These are phyloP conservation scores for Catostomus latipinnis DNA, from an alignment of 2,797 vertebrate genomes.

Conservation along the genomic window DNA sequence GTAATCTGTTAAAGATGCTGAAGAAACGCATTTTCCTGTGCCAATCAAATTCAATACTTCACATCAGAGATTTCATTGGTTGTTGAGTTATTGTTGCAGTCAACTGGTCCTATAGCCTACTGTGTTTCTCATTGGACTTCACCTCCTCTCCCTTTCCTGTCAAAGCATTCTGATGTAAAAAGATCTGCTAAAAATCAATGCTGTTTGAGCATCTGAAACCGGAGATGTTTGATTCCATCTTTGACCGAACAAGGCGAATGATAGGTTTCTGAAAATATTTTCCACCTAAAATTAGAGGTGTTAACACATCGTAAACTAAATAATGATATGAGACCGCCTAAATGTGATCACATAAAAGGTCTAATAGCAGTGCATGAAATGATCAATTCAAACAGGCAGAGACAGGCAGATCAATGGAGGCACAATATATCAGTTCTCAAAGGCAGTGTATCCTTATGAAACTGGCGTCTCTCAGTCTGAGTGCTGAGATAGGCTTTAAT, in stretches of 20 bases:
- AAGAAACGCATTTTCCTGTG: neutral
- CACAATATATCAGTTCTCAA: slow-evolving; percentile 58
- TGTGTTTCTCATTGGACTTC: neutral
- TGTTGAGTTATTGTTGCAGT: neutral
- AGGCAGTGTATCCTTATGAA: slow-evolving; percentile 65
- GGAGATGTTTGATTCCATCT: slow-evolving; percentile 11
- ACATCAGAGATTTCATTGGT: neutral
- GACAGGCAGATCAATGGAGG: slow-evolving; percentile 62
- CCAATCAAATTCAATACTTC: neutral
- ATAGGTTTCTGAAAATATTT: slow-evolving; percentile 1
- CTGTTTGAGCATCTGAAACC: slow-evolving; percentile 12
- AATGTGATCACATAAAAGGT: neutral
- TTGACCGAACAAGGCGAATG: neutral
- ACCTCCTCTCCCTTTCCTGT: neutral
- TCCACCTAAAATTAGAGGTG: neutral
- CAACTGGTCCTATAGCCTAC: slow-evolving; percentile 28
- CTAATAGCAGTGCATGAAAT: neutral
- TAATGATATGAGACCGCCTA: neutral
- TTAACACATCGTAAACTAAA: neutral
- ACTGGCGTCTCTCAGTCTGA: slow-evolving; percentile 91
- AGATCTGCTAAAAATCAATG: slow-evolving; percentile 29
- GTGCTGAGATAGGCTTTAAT: slow-evolving; percentile 80
- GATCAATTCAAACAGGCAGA: too few species aligned
- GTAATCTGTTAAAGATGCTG: neutral
- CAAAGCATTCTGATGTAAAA: neutral